Base-by-base conservation (phyloP, 2,797 vertebrate genomes). In the Erpetoichthys calabaricus region DNA sequence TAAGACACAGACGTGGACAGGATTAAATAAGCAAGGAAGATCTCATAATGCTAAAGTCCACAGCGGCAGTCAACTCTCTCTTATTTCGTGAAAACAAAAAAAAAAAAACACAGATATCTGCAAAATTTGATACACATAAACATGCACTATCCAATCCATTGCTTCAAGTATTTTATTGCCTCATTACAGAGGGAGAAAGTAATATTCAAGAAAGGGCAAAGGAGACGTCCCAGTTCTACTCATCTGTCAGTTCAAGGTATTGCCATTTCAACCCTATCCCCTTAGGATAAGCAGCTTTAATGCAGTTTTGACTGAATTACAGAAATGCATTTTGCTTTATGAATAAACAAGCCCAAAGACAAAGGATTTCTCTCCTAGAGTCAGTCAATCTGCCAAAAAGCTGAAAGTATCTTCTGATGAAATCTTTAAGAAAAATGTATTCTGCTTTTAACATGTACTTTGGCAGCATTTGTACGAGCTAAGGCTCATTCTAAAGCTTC, bases 221-320 rank as follows among this genome's bases (percentile, higher is more conserved):
- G 53, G 53, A 54, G 53, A 54, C 53, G 44, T 54, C 53, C 41
- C 53, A 42, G 10, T 54, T 54, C 41, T 54, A 7, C 41, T 54
- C 53, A 54, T 54, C 53, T 54, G 53, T 54, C 53, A 54, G 53
- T 54, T 54, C 10, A 54, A 54, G 3, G 53, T 41, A 54, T 54
- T 54, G 41, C 42, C 44, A 8, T 54, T 54, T 42, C 53, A 54
- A 54, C 53, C 41, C 53, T 42, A 54, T 54, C 53, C 53, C 42
- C 53, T 8, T 5, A 54, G 53, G 53, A 54, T 25, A 41, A 5
- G 10, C 10, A 41, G 44, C 4, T 54, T 41, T 54, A 54, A 54
- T 54, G 53, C 53, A 54, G 41, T 54, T 54, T 42, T 54, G 53
- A 41, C 53, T 54, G 53, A 54, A 54, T 42, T 54, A 54, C 53